Percentiles rank a stretch among this genome's conserved stretches.
Conservation (phyloP, 2,888 invertebrate genomes). For the Oscheius myriophilus region DNA sequence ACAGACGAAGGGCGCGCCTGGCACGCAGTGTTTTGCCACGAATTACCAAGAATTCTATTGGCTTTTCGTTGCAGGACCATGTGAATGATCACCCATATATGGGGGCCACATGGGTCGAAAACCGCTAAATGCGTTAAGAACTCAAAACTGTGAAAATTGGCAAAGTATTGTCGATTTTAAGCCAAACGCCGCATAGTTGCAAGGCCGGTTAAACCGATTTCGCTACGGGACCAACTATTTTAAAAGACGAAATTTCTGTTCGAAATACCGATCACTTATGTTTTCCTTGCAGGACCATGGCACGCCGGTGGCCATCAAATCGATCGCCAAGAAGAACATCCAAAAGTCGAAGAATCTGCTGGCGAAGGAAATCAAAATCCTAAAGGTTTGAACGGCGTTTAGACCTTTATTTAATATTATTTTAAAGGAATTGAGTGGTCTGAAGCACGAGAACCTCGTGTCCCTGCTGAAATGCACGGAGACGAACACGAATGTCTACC, state of each 20-base stretch:
- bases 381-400: conserved; percentile 78
- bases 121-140: no score
- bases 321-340: conserved; percentile 95
- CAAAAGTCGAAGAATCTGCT: conserved; percentile 95
- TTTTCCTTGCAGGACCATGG: conserved; percentile 81
- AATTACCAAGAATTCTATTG: neutral
- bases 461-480: conserved; percentile 97
- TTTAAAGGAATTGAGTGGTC: conserved; percentile 86
- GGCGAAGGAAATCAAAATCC: conserved; percentile 97
- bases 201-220: no score
- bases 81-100: no score
- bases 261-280: neutral
- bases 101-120: no score
- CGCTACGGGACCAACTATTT: no score
- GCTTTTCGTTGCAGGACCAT: no score
- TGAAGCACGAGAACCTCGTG: conserved; percentile 98
- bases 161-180: no score
- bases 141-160: no score
- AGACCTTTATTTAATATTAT: neutral
- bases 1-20: conserved; percentile 11
- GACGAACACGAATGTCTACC: conserved; percentile 90
- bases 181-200: no score
- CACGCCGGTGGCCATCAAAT: conserved; percentile 93
- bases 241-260: neutral
- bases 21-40: conserved; percentile 1